Percentiles rank a stretch among this genome's conserved stretches.
Conservation (phyloP, 2,888 invertebrate genomes). For the Lasioglossum villosulum region DNA sequence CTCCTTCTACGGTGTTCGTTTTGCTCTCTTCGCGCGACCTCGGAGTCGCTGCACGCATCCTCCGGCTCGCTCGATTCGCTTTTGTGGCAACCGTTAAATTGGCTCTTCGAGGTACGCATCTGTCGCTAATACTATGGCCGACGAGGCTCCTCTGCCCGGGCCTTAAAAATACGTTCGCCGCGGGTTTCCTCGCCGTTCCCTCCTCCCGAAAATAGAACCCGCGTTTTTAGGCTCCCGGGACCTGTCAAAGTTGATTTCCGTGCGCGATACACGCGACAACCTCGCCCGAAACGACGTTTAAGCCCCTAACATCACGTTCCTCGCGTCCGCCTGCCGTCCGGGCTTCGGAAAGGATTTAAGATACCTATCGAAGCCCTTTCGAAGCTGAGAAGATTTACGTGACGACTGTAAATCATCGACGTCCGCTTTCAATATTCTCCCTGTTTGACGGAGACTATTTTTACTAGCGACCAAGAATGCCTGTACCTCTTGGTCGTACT, state of each 20-base stretch:
- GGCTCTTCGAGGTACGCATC: slow-evolving; percentile 72
- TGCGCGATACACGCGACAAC: slow-evolving; percentile 1
- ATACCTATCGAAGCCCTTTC: slow-evolving; percentile 14
- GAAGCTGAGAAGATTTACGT: slow-evolving; percentile 6
- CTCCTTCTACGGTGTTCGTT: slow-evolving; percentile 30
- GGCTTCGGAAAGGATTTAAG: slow-evolving; percentile 25
- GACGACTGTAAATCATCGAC: slow-evolving; percentile 2
- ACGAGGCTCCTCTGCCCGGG: slow-evolving; percentile 31
- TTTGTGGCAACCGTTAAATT: slow-evolving; percentile 77
- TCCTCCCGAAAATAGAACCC: slow-evolving; percentile 36
- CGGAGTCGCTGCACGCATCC: slow-evolving; percentile 54
- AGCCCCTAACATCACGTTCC: background rate
- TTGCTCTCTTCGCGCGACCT: slow-evolving; percentile 61
- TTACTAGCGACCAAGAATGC: background rate
- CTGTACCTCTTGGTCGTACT: background rate
- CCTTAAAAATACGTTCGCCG: slow-evolving; percentile 50
- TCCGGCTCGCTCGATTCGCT: slow-evolving; percentile 65
- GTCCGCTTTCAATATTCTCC: background rate
- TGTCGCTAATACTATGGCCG: slow-evolving; percentile 68
- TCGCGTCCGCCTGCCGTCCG: background rate
- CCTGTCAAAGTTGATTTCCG: slow-evolving; percentile 9
- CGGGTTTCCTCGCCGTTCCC: slow-evolving; percentile 24
- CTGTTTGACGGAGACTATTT: background rate
- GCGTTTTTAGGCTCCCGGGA: slow-evolving; percentile 10
- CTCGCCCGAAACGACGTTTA: background rate